Evolutionary conservation across 2,113 vertebrate species (phyloP), one percentile per base, ranked within the genome.

Genomic region (Fukomys damarensis): DNA sequence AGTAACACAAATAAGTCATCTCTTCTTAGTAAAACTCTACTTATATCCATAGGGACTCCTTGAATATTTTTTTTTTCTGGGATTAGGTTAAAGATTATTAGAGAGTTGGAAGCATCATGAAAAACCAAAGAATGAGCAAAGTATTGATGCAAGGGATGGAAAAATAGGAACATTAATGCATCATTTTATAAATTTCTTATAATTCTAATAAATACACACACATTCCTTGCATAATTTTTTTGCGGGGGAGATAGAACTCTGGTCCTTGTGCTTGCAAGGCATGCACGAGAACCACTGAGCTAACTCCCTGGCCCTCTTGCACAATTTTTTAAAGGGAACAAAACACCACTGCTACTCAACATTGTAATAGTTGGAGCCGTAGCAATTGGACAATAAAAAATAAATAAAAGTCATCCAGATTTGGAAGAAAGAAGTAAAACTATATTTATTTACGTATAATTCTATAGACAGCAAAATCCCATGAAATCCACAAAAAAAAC

Each of bases 21-120:
- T 82, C 46, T 90, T 96, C 35, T 79, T 90, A 22, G 77, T 61
- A 91, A 80, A 63, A 93, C 54, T 93, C 77, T 92, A n/a, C 52
- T 95, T 35, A 49, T 58, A 94, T 58, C 4, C 41, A 59, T 26
- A 93, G 4, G n/a, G 49, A 92, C 2, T 63, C 10, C 30, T 72
- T 81, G 68, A 84, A 58, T 49, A 54, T 46, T 79, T 92, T 88
- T 80, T n/a, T 77, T 70, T 93, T 30, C 59, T 91, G 54, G 72
- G 65, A 86, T 72, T 70, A 95, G 38, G 35, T 66, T 86, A 56
- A 92, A 49, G 49, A 89, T 88, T 56, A 76, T 41, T 85, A 80
- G 80, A 95, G 38, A 92, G 41, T 17, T 93, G 41, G 13, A 80
- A 94, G 49, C 14, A 90, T 70, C 13, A 90, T 9, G 20, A 13